These are phyloP conservation scores for Chaetodon auriga DNA, from an alignment of 2,113 vertebrate genomes.

Conservation along the genomic window DNA sequence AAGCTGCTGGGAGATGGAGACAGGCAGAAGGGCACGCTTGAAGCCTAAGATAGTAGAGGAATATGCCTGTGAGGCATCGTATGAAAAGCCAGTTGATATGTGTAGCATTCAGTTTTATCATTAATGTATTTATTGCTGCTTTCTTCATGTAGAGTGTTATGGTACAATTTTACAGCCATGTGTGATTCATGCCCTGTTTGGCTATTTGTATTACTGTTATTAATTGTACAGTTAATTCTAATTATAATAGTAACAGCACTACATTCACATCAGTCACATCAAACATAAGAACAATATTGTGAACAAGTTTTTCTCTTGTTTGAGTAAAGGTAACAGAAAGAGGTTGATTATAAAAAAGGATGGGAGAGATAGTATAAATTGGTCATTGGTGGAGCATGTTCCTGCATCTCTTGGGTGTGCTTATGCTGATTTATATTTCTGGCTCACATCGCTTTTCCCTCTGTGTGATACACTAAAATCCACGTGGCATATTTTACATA, in stretches of 20 bases:
- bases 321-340: not conserved
- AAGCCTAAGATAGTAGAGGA: not conserved
- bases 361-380: no score
- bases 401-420: no score
- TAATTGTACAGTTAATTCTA: not conserved
- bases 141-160: not conserved
- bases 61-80: not conserved
- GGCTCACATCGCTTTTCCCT: no score
- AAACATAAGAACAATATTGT: constrained; percentile 3
- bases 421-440: no score
- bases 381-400: no score
- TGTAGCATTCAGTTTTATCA: constrained; percentile 6
- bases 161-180: not conserved
- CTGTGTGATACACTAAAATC: no score
- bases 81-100: not conserved
- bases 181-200: no score
- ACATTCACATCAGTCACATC: not conserved
- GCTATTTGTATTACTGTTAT: not conserved
- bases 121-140: constrained; percentile 1
- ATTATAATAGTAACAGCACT: not conserved
- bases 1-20: constrained; percentile 30
- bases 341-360: no score
- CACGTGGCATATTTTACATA: no score
- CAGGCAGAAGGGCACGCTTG: constrained; percentile 16
- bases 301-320: not conserved